phyloP scores from a whole-genome alignment of 2,113 vertebrate species.

The Empidonax traillii region DNA sequence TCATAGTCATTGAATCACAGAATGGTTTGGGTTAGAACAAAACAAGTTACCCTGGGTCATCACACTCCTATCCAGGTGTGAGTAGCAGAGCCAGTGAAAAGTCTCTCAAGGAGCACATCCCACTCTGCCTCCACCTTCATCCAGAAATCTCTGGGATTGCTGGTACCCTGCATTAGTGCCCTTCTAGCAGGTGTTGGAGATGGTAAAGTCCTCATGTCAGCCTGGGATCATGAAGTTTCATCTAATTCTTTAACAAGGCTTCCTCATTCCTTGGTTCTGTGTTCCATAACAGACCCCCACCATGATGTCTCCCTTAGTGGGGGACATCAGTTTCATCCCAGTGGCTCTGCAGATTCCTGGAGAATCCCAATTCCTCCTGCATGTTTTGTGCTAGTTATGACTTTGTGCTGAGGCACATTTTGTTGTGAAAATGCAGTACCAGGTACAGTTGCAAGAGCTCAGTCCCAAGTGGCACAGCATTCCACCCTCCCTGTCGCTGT shows the following conservation, averaged over 20 bases:
- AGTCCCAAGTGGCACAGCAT: neutral
- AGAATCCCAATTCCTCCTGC: neutral
- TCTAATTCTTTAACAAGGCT: neutral
- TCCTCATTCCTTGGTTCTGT: neutral
- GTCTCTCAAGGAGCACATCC: neutral
- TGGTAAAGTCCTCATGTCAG: neutral
- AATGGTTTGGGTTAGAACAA: neutral
- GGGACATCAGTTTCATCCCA: neutral
- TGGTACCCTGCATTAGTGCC: neutral
- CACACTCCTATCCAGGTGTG: fast-evolving
- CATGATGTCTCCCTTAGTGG: neutral
- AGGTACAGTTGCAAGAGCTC: neutral
- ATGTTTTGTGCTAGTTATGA: neutral
- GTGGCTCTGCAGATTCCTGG: neutral
- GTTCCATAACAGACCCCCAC: neutral
- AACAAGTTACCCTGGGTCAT: neutral
- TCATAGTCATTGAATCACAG: neutral
- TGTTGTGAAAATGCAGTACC: neutral
- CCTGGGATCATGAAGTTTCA: neutral
- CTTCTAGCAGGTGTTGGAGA: neutral
- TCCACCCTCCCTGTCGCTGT: neutral
- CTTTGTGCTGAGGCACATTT: neutral
- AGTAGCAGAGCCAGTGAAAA: neutral
- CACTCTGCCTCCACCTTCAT: neutral
- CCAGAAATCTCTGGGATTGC: neutral